Percentiles rank a stretch among this genome's conserved stretches.
Evolutionary conservation across 2,888 invertebrate genomes (phyloP).

Genomic region (Podabrus alpinus): DNA sequence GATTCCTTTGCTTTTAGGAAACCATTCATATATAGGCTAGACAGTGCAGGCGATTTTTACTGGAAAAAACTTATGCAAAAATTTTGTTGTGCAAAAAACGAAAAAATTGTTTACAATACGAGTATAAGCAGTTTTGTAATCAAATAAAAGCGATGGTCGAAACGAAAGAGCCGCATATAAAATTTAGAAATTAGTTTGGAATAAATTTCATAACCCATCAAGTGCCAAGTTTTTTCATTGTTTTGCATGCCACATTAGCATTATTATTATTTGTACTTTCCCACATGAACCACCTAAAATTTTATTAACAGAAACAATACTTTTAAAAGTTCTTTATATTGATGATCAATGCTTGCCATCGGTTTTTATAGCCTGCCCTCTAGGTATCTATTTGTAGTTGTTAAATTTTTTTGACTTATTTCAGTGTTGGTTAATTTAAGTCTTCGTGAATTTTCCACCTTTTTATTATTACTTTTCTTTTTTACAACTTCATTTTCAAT

Average conservation of each 20-base stretch:
- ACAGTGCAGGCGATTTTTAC: neutral
- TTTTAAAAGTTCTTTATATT: too few species aligned
- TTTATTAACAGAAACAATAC: too few species aligned
- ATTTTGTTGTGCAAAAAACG: neutral
- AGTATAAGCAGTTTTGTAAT: neutral
- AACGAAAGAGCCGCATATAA: neutral
- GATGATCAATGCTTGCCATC: too few species aligned
- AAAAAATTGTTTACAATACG: neutral
- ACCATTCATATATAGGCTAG: neutral
- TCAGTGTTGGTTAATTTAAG: too few species aligned
- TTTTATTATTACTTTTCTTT: too few species aligned
- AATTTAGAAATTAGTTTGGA: too few species aligned
- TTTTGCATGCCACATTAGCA: neutral
- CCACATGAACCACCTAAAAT: too few species aligned
- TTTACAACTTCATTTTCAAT: too few species aligned
- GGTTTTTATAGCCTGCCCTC: too few species aligned
- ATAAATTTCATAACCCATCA: neutral
- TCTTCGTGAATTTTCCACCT: too few species aligned
- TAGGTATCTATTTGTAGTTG: too few species aligned
- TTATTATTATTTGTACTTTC: neutral
- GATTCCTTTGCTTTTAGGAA: neutral
- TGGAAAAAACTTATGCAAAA: neutral
- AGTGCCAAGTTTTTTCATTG: neutral
- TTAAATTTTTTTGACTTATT: too few species aligned
- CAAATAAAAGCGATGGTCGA: neutral